These are phyloP conservation scores for Onchidella celtica DNA, from an alignment of 2,888 invertebrate species.

Conservation along the genomic window DNA sequence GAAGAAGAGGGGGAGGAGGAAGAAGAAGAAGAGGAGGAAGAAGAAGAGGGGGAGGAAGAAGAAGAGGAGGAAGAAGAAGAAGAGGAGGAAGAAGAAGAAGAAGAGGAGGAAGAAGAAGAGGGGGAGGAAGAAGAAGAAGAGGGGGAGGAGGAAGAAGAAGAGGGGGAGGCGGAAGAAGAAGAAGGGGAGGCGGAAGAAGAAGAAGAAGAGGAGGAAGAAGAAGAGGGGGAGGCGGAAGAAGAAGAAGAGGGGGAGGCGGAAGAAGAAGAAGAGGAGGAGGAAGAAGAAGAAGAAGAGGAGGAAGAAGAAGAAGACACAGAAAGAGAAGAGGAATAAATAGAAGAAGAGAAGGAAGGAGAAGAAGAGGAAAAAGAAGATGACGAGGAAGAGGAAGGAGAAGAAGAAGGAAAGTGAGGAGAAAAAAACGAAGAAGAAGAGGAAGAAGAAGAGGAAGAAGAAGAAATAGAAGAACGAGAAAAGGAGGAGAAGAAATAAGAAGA, in stretches of 20 bases:
- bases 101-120: neutral
- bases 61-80: neutral
- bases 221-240: neutral
- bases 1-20: neutral
- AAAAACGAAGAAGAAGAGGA: neutral
- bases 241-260: neutral
- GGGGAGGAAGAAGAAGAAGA: neutral
- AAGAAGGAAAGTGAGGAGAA: neutral
- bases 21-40: too few species aligned
- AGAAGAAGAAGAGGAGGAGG: neutral
- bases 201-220: neutral
- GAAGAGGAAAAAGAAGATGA: neutral
- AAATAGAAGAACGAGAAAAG: neutral
- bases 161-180: neutral
- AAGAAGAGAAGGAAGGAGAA: conserved; percentile 1
- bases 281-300: neutral
- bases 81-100: neutral
- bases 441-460: conserved; percentile 10
- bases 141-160: neutral
- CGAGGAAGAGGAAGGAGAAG: neutral
- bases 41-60: neutral
- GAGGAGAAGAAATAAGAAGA: neutral
- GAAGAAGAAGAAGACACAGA: neutral
- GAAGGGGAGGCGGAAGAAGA: neutral
- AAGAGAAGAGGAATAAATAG: neutral